phyloP scores from a whole-genome alignment of 2,113 vertebrate genomes.

The Stictonetta naevosa region DNA sequence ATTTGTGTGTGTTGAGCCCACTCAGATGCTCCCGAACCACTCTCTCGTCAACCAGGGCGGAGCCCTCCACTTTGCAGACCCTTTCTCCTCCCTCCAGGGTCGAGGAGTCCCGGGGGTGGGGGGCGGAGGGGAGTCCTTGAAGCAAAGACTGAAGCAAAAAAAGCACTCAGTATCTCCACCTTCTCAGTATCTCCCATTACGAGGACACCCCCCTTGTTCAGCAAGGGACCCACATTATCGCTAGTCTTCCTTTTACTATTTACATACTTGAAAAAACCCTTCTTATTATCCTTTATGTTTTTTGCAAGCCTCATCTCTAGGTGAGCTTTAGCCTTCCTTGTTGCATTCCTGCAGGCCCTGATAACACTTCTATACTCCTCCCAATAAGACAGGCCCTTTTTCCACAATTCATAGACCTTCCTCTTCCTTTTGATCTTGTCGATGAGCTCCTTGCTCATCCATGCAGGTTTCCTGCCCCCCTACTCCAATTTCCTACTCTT shows the following conservation, averaged over 20 bases:
- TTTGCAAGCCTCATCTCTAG: background rate
- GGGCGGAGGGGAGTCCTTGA: too few species aligned
- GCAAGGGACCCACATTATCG: background rate
- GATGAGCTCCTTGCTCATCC: background rate
- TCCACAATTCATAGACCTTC: background rate
- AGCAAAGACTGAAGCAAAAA: too few species aligned
- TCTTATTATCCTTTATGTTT: background rate
- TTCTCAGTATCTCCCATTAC: too few species aligned
- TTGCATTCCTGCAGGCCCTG: background rate
- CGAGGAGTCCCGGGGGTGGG: too few species aligned
- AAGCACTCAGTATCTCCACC: too few species aligned
- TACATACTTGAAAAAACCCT: background rate
- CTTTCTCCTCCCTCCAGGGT: too few species aligned
- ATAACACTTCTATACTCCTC: background rate
- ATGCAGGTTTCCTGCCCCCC: background rate
- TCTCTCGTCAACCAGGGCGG: too few species aligned
- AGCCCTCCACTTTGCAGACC: too few species aligned
- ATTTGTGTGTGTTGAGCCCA: too few species aligned
- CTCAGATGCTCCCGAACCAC: too few species aligned
- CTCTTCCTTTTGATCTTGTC: background rate
- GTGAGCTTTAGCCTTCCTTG: background rate
- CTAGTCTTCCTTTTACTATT: background rate
- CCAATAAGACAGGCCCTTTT: too few species aligned
- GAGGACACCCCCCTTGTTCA: background rate
- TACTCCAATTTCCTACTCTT: background rate